Evolutionary conservation across 2,888 invertebrate genomes (phyloP), one percentile per base, ranked within the genome.

Genomic region (Ennomos erosarius): DNA sequence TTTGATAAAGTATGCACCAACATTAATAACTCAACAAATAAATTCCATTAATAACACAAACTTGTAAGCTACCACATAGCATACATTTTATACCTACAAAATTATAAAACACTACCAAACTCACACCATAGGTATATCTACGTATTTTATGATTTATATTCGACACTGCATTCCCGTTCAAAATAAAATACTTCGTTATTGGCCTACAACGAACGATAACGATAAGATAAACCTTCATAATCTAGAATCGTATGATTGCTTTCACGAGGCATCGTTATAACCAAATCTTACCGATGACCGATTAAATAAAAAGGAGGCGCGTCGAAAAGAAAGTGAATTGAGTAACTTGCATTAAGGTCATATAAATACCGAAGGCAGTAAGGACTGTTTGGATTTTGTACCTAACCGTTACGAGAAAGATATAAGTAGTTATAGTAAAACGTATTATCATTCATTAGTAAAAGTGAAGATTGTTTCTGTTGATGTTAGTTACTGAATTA

Each of bases 151-250:
- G 36, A 47, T 37, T 47, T 26, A 5, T 8, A 37, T 36, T 16
- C 1, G 13, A 16, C 39, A 34, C 39, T 35, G 33, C 45, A 11
- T 16, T 37, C 13, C 26, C 40, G 39, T 53, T 43, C 43, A 43
- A 48, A 38, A 34, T 47, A 26, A 50, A 53, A 37, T 58, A 49
- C 38, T 49, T 54, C 48, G 42, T 43, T 62, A 55, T 55, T 59
- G 52, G 50, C 49, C 56, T 58, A 42, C 36, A 67, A 57, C 44
- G 26, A 26, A 37, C 57, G 42, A 64, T 62, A 62, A 55, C 50
- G 74, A 77, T 76, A 63, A 75, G 74, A 75, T 71, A 70, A 36
- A 26, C 1, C n/a, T 54, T 36, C 64, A 43, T 71, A 72, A 73
- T 70, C 40, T 34, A 65, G 65, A 60, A 65, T 72, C 71, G 66